Evolutionary conservation across 2,113 vertebrate genomes (phyloP), one percentile per base, ranked within the genome.

Genomic region (Malurus melanocephalus): DNA sequence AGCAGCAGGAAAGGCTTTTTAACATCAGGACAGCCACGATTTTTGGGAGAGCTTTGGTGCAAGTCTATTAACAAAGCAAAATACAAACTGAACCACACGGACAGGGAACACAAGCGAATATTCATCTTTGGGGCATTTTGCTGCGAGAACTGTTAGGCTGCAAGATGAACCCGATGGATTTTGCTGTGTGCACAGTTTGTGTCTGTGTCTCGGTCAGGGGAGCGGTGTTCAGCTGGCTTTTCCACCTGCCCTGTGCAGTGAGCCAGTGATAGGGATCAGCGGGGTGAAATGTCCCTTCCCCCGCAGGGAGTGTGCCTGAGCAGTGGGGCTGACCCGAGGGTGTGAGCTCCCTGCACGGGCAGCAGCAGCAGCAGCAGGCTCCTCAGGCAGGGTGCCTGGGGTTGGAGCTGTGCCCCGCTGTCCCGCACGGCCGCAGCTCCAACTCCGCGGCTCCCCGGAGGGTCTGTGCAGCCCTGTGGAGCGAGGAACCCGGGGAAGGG

Each of bases 321-420:
- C 16, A 19, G 45, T 11, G 33, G 35, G 68, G 26, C 35, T 24
- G 15, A 2, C 26, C 7, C 4, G 1, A 22, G 65, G 64, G 16
- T 42, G 66, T 73, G 1, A 35, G 12, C 35, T 12, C 23, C 7
- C 5, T 9, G 59, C 2, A 0, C 30, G 8, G 14, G 17, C 49
- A 38, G 10, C 28, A 40, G 23, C 49, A 33, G 10, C 28, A 40
- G 35, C 15, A 45, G n/a, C 28, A 7, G 55, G 65, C 14, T 60
- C 35, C 80, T 42, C 33, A 19, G 59, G 59, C 32, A 11, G 38
- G 3, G 3, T 5, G n/a, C 20, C 43, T 5, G 7, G 17, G 7
- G 11, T 6, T 20, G 51, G 9, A 33, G 49, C 22, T 66, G 52
- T 33, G 5, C 15, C 56, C 38, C 28, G 5, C 20, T n/a, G 8